Percentiles rank a stretch among this genome's conserved stretches.
These are phyloP conservation scores for Dipodomys stephensi DNA, from an alignment of 2,113 vertebrate species.

Conservation along the genomic window DNA sequence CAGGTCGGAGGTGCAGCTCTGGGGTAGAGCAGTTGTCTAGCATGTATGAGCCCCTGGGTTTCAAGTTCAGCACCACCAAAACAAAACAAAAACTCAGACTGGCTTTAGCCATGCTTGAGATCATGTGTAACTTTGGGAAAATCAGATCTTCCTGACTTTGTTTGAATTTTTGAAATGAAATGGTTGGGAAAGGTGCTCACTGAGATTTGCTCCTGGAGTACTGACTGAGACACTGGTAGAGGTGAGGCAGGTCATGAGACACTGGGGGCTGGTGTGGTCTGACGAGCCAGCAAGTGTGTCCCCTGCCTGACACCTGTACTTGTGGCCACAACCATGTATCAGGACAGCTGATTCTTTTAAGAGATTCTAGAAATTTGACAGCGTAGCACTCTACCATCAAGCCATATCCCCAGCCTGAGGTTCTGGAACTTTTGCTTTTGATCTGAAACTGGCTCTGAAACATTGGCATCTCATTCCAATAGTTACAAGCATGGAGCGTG, in stretches of 20 bases:
- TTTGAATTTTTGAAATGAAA: background rate
- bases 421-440: background rate
- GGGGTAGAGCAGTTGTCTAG: background rate
- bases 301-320: background rate
- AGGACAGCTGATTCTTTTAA: background rate
- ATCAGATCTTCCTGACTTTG: background rate
- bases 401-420: background rate
- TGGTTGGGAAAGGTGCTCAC: background rate
- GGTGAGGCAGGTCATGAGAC: background rate
- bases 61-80: background rate
- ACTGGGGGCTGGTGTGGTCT: background rate
- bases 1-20: no score
- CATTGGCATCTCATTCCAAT: background rate
- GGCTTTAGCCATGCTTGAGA: background rate
- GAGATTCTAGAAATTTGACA: background rate
- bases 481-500: background rate
- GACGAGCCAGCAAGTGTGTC: rapidly evolving
- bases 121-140: background rate
- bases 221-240: no score
- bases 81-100: background rate
- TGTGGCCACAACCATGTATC: background rate
- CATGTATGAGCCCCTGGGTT: background rate
- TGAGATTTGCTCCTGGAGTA: rapidly evolving
- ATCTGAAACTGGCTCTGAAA: background rate
- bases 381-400: no score